Percentiles rank a stretch among this genome's conserved stretches.
phyloP scores from a whole-genome alignment of 2,888 invertebrate species.

The Tenthredo distinguenda region DNA sequence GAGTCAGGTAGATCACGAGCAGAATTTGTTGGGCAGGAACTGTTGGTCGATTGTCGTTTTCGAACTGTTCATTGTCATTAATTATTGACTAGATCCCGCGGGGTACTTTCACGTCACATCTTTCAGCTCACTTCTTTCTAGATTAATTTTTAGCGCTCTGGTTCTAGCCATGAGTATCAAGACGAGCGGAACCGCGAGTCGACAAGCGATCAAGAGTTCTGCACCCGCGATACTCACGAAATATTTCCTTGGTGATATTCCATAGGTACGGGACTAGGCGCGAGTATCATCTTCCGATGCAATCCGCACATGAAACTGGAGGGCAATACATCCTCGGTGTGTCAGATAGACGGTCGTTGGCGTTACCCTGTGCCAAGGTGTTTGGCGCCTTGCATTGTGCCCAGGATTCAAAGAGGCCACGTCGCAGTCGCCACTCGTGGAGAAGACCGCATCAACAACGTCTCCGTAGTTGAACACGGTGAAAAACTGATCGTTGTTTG shows the following conservation, averaged over 20 bases:
- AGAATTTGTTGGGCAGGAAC: not conserved
- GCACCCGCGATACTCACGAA: constrained; percentile 12
- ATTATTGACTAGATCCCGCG: not conserved
- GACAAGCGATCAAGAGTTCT: constrained; percentile 48
- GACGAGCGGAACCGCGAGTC: not conserved
- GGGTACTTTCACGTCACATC: not conserved
- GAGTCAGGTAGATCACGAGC: constrained; percentile 80
- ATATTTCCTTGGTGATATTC: constrained; percentile 39
- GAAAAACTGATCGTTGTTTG: constrained; percentile 89
- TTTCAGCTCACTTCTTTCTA: not conserved
- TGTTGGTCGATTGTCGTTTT: constrained; percentile 43
- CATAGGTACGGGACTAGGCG: constrained; percentile 91
- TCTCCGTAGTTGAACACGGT: constrained; percentile 85
- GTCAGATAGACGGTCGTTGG: constrained; percentile 97
- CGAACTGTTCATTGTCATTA: not conserved
- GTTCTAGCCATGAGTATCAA: not conserved
- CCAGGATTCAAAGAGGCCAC: constrained; percentile 90
- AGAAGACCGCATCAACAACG: constrained; percentile 74
- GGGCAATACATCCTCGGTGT: constrained; percentile 93
- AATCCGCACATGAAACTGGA: constrained; percentile 94
- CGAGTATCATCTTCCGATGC: constrained; percentile 95
- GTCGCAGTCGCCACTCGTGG: constrained; percentile 82
- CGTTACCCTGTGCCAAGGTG: constrained; percentile 95
- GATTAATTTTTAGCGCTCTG: not conserved
- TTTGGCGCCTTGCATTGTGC: constrained; percentile 96